Evolutionary conservation across 2,113 vertebrate species (phyloP).

Genomic region (Rousettus leschenaultii): DNA sequence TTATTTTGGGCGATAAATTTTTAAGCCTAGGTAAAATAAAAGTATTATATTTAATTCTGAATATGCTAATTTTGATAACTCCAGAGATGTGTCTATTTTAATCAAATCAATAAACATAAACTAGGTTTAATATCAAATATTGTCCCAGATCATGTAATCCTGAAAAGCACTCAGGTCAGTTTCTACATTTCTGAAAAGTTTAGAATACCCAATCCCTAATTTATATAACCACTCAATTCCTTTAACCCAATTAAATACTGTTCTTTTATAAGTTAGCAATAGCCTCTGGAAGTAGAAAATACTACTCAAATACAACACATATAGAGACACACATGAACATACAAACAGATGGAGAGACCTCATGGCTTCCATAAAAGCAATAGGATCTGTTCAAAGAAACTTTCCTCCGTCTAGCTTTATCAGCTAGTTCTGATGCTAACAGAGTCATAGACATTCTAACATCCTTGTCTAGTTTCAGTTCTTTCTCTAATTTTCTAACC

Average conservation of each 20-base stretch:
- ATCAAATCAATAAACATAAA: not conserved
- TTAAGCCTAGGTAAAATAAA: not conserved
- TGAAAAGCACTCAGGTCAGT: not conserved
- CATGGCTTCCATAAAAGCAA: not conserved
- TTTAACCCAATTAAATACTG: not conserved
- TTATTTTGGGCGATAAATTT: not conserved
- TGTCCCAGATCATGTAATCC: not conserved
- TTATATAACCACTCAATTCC: not conserved
- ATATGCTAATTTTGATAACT: not conserved
- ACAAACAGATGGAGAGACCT: not conserved
- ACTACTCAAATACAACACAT: not conserved
- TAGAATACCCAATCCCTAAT: not conserved
- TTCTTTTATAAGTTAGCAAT: not conserved
- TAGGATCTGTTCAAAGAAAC: not conserved
- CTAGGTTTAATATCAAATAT: not conserved
- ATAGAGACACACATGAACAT: not conserved
- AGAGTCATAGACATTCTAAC: not conserved
- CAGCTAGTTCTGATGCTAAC: not conserved
- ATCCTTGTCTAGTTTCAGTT: not conserved
- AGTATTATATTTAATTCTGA: not conserved
- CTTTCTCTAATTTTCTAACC: not conserved
- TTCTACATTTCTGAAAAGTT: not conserved
- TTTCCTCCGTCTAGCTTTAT: not conserved
- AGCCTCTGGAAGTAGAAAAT: not conserved
- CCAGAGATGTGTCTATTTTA: not conserved